phyloP scores from a whole-genome alignment of 1,140 invertebrate species.

The Tetragonula clypearis region DNA sequence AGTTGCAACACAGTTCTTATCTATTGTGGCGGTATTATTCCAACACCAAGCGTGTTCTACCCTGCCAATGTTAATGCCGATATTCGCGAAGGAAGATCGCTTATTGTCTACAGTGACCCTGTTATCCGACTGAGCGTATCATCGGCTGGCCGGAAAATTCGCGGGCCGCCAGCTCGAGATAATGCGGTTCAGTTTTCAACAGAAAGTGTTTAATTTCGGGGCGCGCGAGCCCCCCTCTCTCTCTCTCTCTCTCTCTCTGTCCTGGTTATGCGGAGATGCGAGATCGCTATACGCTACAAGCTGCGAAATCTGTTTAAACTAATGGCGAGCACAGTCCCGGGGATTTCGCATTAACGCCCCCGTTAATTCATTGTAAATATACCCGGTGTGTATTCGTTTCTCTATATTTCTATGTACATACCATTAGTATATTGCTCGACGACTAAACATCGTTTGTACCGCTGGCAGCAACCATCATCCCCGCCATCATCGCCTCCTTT shows the following conservation, averaged over 20 bases:
- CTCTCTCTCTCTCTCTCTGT: slow-evolving; percentile 16
- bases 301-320: slow-evolving; percentile 72
- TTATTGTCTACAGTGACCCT: not conserved
- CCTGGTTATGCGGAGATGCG: slow-evolving; percentile 59
- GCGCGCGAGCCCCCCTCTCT: not conserved
- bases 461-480: slow-evolving; percentile 33
- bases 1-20: too few relatives aligned
- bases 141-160: slow-evolving; percentile 15
- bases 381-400: slow-evolving; percentile 71
- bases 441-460: slow-evolving; percentile 69
- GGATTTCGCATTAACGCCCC: slow-evolving; percentile 72
- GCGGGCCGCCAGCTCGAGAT: slow-evolving; percentile 27
- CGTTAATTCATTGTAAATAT: slow-evolving; percentile 76
- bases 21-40: not conserved
- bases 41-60: too few relatives aligned
- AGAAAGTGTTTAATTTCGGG: slow-evolving; percentile 66
- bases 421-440: slow-evolving; percentile 71
- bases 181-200: slow-evolving; percentile 59
- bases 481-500: not conserved
- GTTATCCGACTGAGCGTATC: not conserved
- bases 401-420: slow-evolving; percentile 75
- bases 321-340: slow-evolving; percentile 66
- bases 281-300: slow-evolving; percentile 5
- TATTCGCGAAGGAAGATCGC: not conserved
- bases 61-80: not conserved